Evolutionary conservation across 2,797 vertebrate genomes (phyloP).

Genomic region (Rhinichthys osculus): DNA sequence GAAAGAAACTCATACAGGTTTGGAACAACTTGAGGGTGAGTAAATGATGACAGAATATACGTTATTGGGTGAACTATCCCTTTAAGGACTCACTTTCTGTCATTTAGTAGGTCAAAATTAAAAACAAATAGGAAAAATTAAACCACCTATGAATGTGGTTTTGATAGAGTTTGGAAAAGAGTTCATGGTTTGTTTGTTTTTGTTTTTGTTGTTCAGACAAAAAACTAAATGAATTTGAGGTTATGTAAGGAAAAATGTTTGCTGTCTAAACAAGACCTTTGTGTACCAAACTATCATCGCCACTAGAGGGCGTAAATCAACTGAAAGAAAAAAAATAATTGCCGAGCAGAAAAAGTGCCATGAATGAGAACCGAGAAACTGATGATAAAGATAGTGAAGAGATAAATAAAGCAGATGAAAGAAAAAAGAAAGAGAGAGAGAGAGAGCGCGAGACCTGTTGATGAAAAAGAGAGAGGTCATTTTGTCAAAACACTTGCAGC

Average conservation of each 20-base stretch:
- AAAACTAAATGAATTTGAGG: not conserved
- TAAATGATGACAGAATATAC: too few species aligned
- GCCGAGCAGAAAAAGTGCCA: not conserved
- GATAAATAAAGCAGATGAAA: not conserved
- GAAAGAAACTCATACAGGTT: too few species aligned
- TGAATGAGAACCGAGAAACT: not conserved
- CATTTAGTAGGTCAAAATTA: not conserved
- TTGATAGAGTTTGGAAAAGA: not conserved
- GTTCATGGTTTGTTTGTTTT: not conserved
- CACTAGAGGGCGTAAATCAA: constrained; percentile 17
- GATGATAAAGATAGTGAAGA: constrained; percentile 24
- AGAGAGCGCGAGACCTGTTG: not conserved
- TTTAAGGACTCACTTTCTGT: not conserved
- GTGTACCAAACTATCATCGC: constrained; percentile 3
- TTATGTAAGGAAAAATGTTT: not conserved
- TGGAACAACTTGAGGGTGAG: too few species aligned
- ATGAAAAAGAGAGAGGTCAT: not conserved
- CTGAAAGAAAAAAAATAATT: not conserved
- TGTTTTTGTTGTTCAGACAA: not conserved
- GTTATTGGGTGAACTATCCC: too few species aligned
- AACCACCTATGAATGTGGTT: not conserved
- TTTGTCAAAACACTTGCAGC: constrained; percentile 34
- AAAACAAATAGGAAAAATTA: too few species aligned
- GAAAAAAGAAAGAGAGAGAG: not conserved
- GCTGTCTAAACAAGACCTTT: not conserved